Evolutionary conservation across 2,888 invertebrate species (phyloP).

Genomic region (Julus scanicus): DNA sequence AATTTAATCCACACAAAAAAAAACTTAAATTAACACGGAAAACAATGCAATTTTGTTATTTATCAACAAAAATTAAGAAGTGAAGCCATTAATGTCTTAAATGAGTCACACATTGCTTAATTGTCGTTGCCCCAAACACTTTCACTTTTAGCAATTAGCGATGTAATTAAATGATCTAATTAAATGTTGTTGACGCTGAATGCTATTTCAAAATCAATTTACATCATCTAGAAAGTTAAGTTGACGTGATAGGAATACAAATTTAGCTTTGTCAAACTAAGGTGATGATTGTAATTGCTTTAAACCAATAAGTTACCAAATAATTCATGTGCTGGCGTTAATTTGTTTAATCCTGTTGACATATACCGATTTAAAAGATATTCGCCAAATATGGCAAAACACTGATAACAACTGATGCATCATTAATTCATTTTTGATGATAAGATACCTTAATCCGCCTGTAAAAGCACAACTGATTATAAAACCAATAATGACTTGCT

Average conservation of each 20-base stretch:
- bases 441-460: too few species aligned
- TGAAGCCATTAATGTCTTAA: background rate
- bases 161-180: conserved; percentile 31
- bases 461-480: too few species aligned
- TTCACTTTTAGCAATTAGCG: conserved; percentile 37
- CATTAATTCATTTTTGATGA: too few species aligned
- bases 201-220: conserved; percentile 18
- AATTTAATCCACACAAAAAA: background rate
- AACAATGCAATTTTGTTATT: background rate
- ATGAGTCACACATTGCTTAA: background rate
- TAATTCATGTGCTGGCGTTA: background rate
- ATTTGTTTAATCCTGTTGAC: too few species aligned
- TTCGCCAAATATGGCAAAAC: too few species aligned
- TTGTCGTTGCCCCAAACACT: conserved; percentile 30
- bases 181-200: conserved; percentile 41
- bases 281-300: background rate
- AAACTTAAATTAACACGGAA: background rate
- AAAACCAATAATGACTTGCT: too few species aligned
- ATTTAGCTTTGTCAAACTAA: background rate
- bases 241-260: background rate
- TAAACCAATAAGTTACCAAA: background rate
- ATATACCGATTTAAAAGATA: too few species aligned
- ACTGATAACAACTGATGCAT: too few species aligned
- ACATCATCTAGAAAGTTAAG: background rate
- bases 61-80: background rate